Percentiles rank a stretch among this genome's conserved stretches.
Evolutionary conservation across 2,888 invertebrate genomes (phyloP).

Genomic region (Chirona hameri): DNA sequence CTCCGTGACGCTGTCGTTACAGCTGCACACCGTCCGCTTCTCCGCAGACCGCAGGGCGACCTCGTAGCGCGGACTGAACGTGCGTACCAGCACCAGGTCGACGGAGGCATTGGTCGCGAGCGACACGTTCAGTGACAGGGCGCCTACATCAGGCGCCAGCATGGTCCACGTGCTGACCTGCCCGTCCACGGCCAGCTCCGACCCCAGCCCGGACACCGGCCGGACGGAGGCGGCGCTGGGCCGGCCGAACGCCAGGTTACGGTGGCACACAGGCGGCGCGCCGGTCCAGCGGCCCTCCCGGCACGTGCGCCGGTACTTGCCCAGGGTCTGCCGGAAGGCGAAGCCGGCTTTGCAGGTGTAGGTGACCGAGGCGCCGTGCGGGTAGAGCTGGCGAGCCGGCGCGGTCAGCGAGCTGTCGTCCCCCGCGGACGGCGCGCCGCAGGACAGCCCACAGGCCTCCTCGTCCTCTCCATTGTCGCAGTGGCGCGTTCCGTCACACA

Average conservation of each 20-base stretch:
- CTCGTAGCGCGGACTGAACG: background rate
- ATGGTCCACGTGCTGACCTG: background rate
- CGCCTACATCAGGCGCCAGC: background rate
- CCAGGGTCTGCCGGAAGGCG: background rate
- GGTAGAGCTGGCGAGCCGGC: background rate
- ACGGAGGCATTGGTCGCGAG: background rate
- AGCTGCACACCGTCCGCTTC: background rate
- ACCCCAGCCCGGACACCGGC: background rate
- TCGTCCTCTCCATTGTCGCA: background rate
- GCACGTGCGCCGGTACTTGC: background rate
- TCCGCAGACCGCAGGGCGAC: background rate
- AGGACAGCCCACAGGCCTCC: background rate
- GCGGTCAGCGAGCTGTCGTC: background rate
- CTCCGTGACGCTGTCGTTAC: background rate
- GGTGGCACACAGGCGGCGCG: background rate
- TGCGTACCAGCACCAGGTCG: background rate
- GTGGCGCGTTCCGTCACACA: background rate
- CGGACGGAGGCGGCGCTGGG: background rate
- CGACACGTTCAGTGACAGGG: background rate
- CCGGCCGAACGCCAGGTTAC: background rate
- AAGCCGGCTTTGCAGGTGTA: background rate
- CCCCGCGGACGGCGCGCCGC: background rate
- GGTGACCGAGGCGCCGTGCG: background rate
- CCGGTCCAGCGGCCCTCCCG: background rate
- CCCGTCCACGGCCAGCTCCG: background rate